phyloP scores from a whole-genome alignment of 2,113 vertebrate genomes.

The Scortum barcoo region DNA sequence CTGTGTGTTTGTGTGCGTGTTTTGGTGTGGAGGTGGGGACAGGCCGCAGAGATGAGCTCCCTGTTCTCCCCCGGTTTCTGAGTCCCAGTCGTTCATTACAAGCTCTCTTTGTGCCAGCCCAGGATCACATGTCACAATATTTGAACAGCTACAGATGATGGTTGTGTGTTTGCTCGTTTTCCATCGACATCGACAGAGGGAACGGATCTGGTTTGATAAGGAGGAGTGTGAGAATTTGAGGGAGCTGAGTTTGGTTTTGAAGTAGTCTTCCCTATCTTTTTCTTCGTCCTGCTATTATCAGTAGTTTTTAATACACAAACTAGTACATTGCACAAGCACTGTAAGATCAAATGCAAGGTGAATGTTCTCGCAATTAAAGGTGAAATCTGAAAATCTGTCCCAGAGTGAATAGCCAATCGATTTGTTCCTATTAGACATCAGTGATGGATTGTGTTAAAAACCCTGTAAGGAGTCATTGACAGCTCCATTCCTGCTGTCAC shows the following conservation, averaged over 20 bases:
- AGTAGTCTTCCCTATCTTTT: background rate
- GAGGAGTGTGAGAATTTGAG: constrained; percentile 51
- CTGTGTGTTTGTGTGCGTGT: constrained; percentile 32
- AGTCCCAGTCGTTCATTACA: constrained; percentile 66
- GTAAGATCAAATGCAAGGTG: background rate
- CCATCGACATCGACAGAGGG: background rate
- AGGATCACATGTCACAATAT: constrained; percentile 86
- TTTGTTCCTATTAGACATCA: constrained; percentile 33
- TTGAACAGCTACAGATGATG: constrained; percentile 83
- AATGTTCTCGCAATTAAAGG: background rate
- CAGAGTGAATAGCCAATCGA: constrained; percentile 27
- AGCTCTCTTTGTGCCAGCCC: constrained; percentile 79
- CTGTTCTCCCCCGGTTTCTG: constrained; percentile 72
- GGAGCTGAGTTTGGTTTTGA: background rate
- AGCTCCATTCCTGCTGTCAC: constrained; percentile 41
- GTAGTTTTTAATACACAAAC: background rate
- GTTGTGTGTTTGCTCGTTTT: constrained; percentile 64
- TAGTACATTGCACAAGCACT: background rate
- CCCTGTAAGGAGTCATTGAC: constrained; percentile 19
- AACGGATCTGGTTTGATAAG: constrained; percentile 58
- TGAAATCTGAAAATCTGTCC: constrained; percentile 15
- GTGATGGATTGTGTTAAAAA: constrained; percentile 25
- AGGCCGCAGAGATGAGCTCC: constrained; percentile 49
- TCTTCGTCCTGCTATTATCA: no score
- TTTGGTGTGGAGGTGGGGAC: constrained; percentile 24